phyloP scores from a whole-genome alignment of 1,140 invertebrate species.

The Portunus trituberculatus region DNA sequence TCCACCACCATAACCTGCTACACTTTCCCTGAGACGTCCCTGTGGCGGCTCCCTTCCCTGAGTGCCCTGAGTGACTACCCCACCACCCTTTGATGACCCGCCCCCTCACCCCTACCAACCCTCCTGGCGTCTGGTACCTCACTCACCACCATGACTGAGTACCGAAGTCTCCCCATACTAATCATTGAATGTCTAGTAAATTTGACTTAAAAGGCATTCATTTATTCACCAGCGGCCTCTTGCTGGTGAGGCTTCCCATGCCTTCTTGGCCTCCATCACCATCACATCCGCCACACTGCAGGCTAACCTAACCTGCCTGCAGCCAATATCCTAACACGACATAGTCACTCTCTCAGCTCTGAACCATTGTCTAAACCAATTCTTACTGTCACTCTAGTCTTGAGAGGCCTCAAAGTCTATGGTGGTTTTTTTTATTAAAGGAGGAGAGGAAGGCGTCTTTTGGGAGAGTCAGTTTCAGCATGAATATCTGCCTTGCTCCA shows the following conservation, averaged over 20 bases:
- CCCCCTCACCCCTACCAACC: background rate
- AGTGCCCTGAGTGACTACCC: background rate
- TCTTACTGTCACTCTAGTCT: background rate
- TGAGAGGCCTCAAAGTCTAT: background rate
- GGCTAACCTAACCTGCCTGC: background rate
- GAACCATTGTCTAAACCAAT: background rate
- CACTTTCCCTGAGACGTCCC: background rate
- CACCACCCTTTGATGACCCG: background rate
- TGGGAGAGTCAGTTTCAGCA: too few relatives aligned
- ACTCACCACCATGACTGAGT: background rate
- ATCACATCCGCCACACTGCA: background rate
- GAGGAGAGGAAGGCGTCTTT: too few relatives aligned
- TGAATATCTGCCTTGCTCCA: too few relatives aligned
- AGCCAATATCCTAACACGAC: background rate
- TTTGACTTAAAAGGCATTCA: background rate
- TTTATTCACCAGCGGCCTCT: background rate
- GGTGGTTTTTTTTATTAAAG: background rate
- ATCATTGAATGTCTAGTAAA: background rate
- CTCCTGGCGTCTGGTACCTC: background rate
- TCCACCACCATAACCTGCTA: background rate
- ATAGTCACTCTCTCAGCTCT: background rate
- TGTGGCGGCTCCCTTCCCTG: too few relatives aligned
- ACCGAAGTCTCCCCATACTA: background rate
- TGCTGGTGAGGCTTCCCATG: background rate
- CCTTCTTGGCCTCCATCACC: background rate